Evolutionary conservation across 2,113 vertebrate genomes (phyloP), one percentile per base, ranked within the genome.

Genomic region (Mus pahari): DNA sequence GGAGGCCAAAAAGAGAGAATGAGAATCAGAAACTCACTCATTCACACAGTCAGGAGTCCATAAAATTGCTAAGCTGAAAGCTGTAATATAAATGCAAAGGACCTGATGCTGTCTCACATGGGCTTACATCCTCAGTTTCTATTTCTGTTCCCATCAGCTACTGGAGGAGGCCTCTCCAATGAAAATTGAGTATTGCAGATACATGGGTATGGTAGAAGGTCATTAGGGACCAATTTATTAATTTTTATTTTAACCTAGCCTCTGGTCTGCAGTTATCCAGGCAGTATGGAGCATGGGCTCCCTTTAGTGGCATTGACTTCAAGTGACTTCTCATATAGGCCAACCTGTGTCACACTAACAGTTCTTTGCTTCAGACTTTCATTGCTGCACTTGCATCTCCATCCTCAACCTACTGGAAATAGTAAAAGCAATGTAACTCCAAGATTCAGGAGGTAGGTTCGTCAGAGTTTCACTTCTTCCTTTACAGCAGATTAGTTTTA

Each of bases 401-500:
- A 53, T 10, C 31, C 33, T 19, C 2, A n/a, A 48, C 13, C 14
- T 33, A n/a, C 22, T 53, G 6, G 53, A 17, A 66, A 86, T 17
- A 3, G 3, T 13, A 33, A 45, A 14, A 58, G 39, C 5, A 75
- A 5, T 12, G 10, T 3, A 33, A 0, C 16, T 62, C 64, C 73
- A 50, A 45, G 62, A 10, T 17, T 62, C 22, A 26, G 28, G 74
- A 45, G 22, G 11, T 0, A 5, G 33, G 8, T 33, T 45, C 13
- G 33, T 19, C 13, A 14, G 2, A 24, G 7, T 6, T 5, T 33
- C 16, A 48, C 16, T 24, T 39, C 0, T 45, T 48, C 4, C 20
- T 66, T 42, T 70, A 5, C 3, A 3, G 16, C 26, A 42, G 5
- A 14, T 7, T 0, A 20, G 22, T 1, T 19, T 20, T 2, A 10